Conservation (phyloP, 2,113 vertebrate species). For the Menidia beryllina region DNA sequence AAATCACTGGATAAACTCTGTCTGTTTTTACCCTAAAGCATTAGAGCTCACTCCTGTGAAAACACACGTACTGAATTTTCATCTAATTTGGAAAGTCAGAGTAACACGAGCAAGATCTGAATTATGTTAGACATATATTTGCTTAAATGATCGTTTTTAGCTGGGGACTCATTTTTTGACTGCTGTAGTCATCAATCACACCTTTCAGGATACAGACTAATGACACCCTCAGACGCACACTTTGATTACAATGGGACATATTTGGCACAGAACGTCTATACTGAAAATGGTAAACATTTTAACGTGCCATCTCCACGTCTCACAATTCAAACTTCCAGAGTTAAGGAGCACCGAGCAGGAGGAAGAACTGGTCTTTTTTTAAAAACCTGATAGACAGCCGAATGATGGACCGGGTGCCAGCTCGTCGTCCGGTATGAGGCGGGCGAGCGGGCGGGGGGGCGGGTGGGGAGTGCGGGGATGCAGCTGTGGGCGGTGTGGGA, state of each 20-base stretch:
- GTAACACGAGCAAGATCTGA: slow-evolving; percentile 1
- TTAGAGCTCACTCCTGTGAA: background rate
- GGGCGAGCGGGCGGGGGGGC: too few species aligned
- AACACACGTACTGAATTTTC: slow-evolving; percentile 13
- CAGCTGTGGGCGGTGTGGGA: background rate
- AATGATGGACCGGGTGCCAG: too few species aligned
- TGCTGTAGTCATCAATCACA: slow-evolving; percentile 33
- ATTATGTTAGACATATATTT: background rate
- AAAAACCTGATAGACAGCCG: background rate
- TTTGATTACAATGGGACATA: slow-evolving; percentile 18
- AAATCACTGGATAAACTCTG: background rate
- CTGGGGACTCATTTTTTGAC: background rate
- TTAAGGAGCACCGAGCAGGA: background rate
- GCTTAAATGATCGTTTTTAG: slow-evolving; percentile 17
- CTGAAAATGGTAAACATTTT: slow-evolving; percentile 39
- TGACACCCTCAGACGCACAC: slow-evolving; percentile 16
- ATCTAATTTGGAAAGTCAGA: slow-evolving; percentile 6
- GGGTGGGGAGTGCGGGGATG: background rate
- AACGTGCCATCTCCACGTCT: background rate
- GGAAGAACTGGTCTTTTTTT: background rate
- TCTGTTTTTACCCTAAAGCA: background rate
- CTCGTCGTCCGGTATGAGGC: background rate
- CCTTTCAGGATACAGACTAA: slow-evolving; percentile 16
- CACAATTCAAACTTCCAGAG: background rate
- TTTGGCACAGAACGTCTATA: slow-evolving; percentile 55